Conservation (phyloP, 1,140 invertebrate species). For the Halesus radiatus region DNA sequence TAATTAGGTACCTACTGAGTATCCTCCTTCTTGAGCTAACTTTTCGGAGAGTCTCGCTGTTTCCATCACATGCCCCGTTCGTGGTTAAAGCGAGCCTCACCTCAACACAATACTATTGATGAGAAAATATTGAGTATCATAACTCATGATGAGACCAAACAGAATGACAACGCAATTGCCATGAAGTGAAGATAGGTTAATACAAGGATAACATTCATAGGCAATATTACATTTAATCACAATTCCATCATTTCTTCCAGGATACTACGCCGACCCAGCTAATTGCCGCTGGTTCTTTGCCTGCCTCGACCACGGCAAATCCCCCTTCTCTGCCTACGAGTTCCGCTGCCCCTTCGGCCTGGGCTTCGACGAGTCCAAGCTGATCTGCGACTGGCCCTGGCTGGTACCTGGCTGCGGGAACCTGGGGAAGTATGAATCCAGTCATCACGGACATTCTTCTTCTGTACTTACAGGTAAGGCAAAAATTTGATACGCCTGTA, state of each 20-base stretch:
- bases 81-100: too few relatives aligned
- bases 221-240: too few relatives aligned
- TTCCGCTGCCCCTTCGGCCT: conserved; percentile 88
- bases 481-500: background rate
- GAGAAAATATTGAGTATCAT: too few relatives aligned
- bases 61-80: too few relatives aligned
- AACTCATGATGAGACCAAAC: too few relatives aligned
- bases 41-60: too few relatives aligned
- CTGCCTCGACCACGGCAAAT: conserved; percentile 81
- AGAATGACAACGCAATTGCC: too few relatives aligned
- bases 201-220: too few relatives aligned
- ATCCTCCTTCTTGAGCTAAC: too few relatives aligned
- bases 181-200: too few relatives aligned
- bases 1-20: too few relatives aligned
- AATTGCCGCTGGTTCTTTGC: conserved; percentile 91
- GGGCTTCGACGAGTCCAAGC: conserved; percentile 80
- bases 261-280: conserved; percentile 84
- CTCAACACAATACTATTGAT: too few relatives aligned
- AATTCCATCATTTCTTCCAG: conserved; percentile 61
- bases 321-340: conserved; percentile 81
- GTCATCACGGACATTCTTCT: conserved; percentile 64
- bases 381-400: conserved; percentile 89
- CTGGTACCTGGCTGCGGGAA: conserved; percentile 78
- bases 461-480: conserved; percentile 63
- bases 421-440: conserved; percentile 67